These are phyloP conservation scores for Acanthococcus lagerstroemiae DNA, from an alignment of 2,888 invertebrate genomes.

Conservation along the genomic window DNA sequence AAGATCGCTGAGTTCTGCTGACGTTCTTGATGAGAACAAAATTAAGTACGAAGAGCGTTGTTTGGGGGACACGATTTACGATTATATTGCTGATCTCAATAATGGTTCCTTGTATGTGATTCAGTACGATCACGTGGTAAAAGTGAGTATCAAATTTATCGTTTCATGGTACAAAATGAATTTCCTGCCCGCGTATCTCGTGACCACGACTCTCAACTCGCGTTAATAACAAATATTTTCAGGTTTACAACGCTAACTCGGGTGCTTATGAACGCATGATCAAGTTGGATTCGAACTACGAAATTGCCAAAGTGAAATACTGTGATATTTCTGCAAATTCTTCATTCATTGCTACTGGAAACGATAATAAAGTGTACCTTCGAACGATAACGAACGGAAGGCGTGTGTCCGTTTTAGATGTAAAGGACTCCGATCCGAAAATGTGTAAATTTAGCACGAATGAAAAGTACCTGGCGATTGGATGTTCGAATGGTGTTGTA, in stretches of 20 bases:
- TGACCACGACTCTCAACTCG: too few species aligned
- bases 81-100: background rate
- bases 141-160: background rate
- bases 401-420: background rate
- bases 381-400: background rate
- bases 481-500: background rate
- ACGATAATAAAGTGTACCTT: background rate
- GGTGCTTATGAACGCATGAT: background rate
- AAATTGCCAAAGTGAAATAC: background rate
- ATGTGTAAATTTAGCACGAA: background rate
- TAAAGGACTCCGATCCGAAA: background rate
- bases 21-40: too few species aligned
- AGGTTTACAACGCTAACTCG: background rate
- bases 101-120: background rate
- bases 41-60: too few species aligned
- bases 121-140: background rate
- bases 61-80: too few species aligned
- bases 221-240: too few species aligned
- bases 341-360: background rate
- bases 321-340: constrained; percentile 5
- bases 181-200: too few species aligned
- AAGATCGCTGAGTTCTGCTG: too few species aligned
- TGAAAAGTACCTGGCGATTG: constrained; percentile 2
- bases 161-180: background rate
- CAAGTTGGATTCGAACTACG: background rate